A percentile compares a stretch with the other conserved stretches of the same genome.
Conservation (phyloP, 2,888 invertebrate genomes). For the Agrotis exclamationis region DNA sequence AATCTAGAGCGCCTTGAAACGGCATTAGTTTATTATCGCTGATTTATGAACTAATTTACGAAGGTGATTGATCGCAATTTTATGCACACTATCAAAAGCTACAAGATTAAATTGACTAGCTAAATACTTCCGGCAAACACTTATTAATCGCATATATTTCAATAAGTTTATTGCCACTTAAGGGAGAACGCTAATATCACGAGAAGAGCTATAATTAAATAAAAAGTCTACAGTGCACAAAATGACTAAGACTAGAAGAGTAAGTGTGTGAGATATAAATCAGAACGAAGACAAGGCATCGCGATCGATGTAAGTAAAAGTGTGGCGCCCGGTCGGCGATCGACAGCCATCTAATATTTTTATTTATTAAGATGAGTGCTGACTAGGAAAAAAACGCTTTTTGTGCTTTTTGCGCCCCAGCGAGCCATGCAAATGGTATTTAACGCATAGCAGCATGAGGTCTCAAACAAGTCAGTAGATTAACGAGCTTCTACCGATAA, state of each 20-base stretch:
- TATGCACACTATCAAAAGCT: slow-evolving; percentile 58
- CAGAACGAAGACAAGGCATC: slow-evolving; percentile 77
- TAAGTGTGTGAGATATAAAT: slow-evolving; percentile 81
- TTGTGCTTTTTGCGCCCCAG: slow-evolving; percentile 74
- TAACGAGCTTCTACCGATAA: slow-evolving; percentile 81
- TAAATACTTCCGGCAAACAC: slow-evolving; percentile 60
- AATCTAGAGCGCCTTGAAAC: slow-evolving; percentile 72
- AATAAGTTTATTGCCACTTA: slow-evolving; percentile 11
- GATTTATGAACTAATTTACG: slow-evolving; percentile 59
- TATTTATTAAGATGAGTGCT: slow-evolving; percentile 82
- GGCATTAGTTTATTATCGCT: slow-evolving; percentile 53
- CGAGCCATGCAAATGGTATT: slow-evolving; percentile 83
- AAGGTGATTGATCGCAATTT: slow-evolving; percentile 50
- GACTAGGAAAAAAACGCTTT: slow-evolving; percentile 73
- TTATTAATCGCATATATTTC: slow-evolving; percentile 18
- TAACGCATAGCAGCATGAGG: slow-evolving; percentile 80
- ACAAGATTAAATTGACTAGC: slow-evolving; percentile 62
- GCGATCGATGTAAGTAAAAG: slow-evolving; percentile 84
- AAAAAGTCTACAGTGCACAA: slow-evolving; percentile 31
- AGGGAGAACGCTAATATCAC: background rate
- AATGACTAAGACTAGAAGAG: slow-evolving; percentile 68
- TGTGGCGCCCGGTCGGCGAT: slow-evolving; percentile 84
- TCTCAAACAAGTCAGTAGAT: slow-evolving; percentile 74
- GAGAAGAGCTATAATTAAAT: slow-evolving; percentile 37
- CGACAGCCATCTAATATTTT: slow-evolving; percentile 78